Evolutionary conservation across 2,113 vertebrate species (phyloP).

Genomic region (Ginglymostoma cirratum): DNA sequence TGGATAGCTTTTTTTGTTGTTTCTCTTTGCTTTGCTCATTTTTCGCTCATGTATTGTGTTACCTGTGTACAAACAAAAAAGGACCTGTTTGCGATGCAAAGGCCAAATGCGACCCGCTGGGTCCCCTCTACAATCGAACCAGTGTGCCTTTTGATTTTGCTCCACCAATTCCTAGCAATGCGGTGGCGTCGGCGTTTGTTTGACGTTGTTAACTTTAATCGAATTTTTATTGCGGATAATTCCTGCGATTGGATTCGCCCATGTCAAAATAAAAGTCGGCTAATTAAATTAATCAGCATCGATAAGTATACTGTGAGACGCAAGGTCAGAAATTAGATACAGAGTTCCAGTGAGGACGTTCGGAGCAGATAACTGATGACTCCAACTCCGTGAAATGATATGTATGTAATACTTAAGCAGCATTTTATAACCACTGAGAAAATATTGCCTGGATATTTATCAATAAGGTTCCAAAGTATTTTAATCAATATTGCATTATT

Average conservation of each 20-base stretch:
- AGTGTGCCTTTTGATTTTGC: not conserved
- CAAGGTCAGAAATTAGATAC: not conserved
- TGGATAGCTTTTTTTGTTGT: not conserved
- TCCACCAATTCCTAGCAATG: not conserved
- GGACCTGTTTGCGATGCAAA: not conserved
- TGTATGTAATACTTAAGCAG: not conserved
- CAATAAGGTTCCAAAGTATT: not conserved
- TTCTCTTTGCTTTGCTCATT: not conserved
- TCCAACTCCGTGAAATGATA: not conserved
- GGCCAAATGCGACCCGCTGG: not conserved
- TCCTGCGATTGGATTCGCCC: not conserved
- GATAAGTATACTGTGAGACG: not conserved
- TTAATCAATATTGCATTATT: not conserved
- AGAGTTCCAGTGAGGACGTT: not conserved
- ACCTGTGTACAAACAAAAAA: not conserved
- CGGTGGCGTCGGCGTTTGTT: not conserved
- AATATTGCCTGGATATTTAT: not conserved
- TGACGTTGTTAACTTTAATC: not conserved
- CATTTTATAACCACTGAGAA: too few species aligned
- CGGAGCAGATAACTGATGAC: not conserved
- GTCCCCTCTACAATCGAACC: not conserved
- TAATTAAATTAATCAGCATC: not conserved
- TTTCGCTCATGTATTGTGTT: not conserved
- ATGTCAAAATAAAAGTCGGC: not conserved
- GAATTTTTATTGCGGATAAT: not conserved